phyloP scores from a whole-genome alignment of 2,888 invertebrate species.

The Entomobrya proxima region DNA sequence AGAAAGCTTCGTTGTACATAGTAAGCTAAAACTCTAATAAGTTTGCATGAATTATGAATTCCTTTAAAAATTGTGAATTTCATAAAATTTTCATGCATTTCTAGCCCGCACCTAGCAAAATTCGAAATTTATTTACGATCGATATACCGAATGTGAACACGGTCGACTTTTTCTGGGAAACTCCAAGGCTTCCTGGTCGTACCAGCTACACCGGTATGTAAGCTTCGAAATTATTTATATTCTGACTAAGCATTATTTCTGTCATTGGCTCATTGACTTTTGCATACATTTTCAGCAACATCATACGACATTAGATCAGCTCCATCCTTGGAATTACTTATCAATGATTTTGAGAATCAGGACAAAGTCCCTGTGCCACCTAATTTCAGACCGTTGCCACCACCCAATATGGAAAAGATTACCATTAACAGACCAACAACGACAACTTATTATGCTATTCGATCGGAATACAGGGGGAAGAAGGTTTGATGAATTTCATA shows the following conservation, averaged over 20 bases:
- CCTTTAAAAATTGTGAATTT: not conserved
- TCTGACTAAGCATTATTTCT: not conserved
- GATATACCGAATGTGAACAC: conserved; percentile 4
- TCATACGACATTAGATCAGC: conserved; percentile 49
- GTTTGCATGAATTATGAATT: too few relatives aligned
- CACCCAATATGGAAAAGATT: not conserved
- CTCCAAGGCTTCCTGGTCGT: conserved; percentile 49
- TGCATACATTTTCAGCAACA: not conserved
- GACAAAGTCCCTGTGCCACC: not conserved
- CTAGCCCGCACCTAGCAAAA: conserved; percentile 46
- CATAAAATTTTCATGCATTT: not conserved
- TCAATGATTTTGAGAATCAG: conserved; percentile 49
- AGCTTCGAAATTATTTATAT: not conserved
- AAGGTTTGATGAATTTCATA: not conserved
- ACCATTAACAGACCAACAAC: not conserved
- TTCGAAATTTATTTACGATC: not conserved
- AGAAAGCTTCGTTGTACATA: not conserved
- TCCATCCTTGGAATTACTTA: not conserved
- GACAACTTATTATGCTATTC: conserved; percentile 49
- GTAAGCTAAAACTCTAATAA: not conserved
- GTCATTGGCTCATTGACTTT: not conserved
- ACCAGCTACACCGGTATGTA: not conserved
- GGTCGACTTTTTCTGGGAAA: conserved; percentile 23
- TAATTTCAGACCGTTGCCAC: conserved; percentile 29
- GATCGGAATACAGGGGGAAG: conserved; percentile 41